Percentiles rank a stretch among this genome's conserved stretches.
phyloP scores from a whole-genome alignment of 2,888 invertebrate species.

The Strigamia maritima region DNA sequence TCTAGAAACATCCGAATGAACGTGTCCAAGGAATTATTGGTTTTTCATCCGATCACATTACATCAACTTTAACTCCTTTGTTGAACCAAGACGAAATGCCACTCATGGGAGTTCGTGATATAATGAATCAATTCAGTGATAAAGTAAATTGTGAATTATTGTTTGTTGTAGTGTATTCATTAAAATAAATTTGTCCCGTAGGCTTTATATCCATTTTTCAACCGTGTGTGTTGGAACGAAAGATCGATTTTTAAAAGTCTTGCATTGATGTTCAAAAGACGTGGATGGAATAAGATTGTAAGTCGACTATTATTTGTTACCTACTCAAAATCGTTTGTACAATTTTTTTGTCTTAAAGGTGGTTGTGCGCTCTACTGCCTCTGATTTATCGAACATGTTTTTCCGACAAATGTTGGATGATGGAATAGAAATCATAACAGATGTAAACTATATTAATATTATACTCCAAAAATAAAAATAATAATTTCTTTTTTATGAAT shows the following conservation, averaged over 20 bases:
- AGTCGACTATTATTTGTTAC: too few relatives aligned
- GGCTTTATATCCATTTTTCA: conserved; percentile 26
- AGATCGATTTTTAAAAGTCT: conserved; percentile 31
- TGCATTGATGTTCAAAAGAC: conserved; percentile 25
- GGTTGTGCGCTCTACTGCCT: conserved; percentile 10
- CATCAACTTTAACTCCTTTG: background rate
- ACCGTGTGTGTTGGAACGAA: conserved; percentile 33
- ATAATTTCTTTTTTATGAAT: background rate
- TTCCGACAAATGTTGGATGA: conserved; percentile 19
- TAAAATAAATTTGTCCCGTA: background rate
- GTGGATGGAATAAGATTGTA: conserved; percentile 33
- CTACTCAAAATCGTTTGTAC: too few relatives aligned
- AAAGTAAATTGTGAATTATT: conserved; percentile 5
- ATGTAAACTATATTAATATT: conserved; percentile 19
- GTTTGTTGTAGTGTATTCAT: background rate
- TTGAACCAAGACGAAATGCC: conserved; percentile 34
- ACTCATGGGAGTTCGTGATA: conserved; percentile 26
- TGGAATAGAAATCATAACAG: conserved; percentile 25
- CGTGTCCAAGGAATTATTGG: conserved; percentile 35
- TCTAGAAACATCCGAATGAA: background rate
- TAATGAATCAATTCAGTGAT: conserved; percentile 35
- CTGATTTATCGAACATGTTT: conserved; percentile 26
- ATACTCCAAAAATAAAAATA: background rate
- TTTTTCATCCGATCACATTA: conserved; percentile 30
- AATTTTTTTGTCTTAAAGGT: background rate